Base-by-base conservation (phyloP, 1,140 invertebrate genomes). In the Helicoverpa zea region DNA sequence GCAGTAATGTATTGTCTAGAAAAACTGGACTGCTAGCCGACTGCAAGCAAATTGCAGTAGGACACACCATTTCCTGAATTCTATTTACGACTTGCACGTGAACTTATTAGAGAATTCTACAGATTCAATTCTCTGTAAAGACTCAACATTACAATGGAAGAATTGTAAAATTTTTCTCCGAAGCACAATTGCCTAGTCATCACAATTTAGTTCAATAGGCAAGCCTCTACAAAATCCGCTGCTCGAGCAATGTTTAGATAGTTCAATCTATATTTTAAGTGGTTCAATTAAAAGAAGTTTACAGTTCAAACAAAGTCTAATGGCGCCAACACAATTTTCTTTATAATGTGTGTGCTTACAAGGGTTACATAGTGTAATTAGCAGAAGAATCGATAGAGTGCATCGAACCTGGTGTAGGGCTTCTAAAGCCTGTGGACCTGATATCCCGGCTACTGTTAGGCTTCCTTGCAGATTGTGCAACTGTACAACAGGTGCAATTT, bases 371-470 rank as follows among this genome's bases (percentile, higher is more conserved):
- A 13, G 47, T 74, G n/a, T 54, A 74, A 74, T 64, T 77, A 77
- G 59, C 61, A 64, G 51, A 23, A 54, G 47, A 64, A 77, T 64
- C 59, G 74, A 64, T 77, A 77, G 52, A 63, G 59, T 64, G 47
- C 74, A 47, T 77, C 59, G 74, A 75, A 77, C 74, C 47, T 61
- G 18, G 58, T n/a, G 14, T 77, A 64, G 18, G 74, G 74, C 74
- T 77, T 77, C 74, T 14, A 77, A 64, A 64, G 58, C 74, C 74
- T n/a, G 73, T 52, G 59, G 64, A 23, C 29, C 47, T 77, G 59
- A 63, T 77, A 64, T 59, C 47, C 74, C 51, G 23, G 52, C 74
- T 51, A 68, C 49, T 52, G 73, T 47, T 77, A 64, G 74, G 74
- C 59, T 77, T 77, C 59, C 12, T 30, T 77, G 49, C 52, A 54